A percentile compares a stretch with the other conserved stretches of the same genome.
Conservation (phyloP, 1,140 invertebrate genomes). For the Bombus superbus region DNA sequence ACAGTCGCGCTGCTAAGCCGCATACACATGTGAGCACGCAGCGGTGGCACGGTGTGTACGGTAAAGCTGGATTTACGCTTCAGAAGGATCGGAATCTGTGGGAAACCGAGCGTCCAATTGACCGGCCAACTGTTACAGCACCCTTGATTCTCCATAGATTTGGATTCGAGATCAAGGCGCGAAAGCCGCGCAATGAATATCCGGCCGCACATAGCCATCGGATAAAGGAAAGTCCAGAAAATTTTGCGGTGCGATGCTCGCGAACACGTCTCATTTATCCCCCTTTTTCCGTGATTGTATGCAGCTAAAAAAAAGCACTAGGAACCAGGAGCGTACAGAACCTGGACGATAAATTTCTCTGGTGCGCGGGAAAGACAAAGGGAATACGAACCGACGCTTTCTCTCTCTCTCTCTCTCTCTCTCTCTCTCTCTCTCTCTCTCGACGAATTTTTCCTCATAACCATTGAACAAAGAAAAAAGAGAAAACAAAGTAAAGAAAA, state of each 20-base stretch:
- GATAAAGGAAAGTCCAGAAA: conserved; percentile 12
- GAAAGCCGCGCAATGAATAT: conserved; percentile 21
- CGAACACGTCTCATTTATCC: not conserved
- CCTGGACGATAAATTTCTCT: not conserved
- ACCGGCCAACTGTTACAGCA: conserved; percentile 36
- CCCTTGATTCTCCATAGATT: conserved; percentile 18
- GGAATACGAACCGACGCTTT: not conserved
- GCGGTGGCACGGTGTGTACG: not conserved
- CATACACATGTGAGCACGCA: too few relatives aligned
- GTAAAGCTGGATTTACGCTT: conserved; percentile 40
- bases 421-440: too few relatives aligned
- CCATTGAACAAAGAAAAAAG: not conserved
- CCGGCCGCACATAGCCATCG: too few relatives aligned
- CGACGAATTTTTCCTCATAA: not conserved
- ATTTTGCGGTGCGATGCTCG: not conserved
- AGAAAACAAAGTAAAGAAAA: too few relatives aligned
- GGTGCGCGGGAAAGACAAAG: not conserved
- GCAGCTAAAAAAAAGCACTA: not conserved
- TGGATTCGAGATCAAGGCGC: conserved; percentile 19
- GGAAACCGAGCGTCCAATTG: conserved; percentile 45
- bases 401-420: too few relatives aligned
- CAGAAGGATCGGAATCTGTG: conserved; percentile 40
- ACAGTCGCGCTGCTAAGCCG: not conserved
- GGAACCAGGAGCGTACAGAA: not conserved
- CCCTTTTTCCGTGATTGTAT: not conserved